Conservation (phyloP, 1,140 invertebrate species). For the Drosophila arawakana region DNA sequence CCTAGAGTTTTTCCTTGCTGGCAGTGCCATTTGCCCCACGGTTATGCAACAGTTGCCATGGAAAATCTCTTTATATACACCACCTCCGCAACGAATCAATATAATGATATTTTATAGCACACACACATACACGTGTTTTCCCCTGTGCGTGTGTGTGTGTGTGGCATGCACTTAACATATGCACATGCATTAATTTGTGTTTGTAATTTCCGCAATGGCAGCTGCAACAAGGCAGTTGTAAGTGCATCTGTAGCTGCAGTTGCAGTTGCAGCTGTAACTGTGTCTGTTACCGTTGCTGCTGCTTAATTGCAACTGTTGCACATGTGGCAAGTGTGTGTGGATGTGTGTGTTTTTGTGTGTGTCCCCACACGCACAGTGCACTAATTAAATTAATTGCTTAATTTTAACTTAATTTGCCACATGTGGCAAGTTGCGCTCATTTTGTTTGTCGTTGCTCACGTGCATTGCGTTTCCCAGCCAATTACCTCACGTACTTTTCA, state of each 20-base stretch:
- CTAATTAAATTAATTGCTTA: slow-evolving; percentile 83
- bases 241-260: slow-evolving; percentile 24
- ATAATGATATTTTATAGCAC: slow-evolving; percentile 53
- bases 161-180: slow-evolving; percentile 9
- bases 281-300: slow-evolving; percentile 37
- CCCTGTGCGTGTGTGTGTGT: neutral
- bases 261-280: neutral
- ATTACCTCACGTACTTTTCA: slow-evolving; percentile 46
- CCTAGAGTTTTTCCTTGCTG: slow-evolving; percentile 26
- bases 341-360: slow-evolving; percentile 33
- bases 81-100: slow-evolving; percentile 2
- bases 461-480: slow-evolving; percentile 52
- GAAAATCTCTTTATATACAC: slow-evolving; percentile 11
- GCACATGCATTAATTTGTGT: slow-evolving; percentile 64
- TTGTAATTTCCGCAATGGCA: slow-evolving; percentile 71
- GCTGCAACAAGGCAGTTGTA: slow-evolving; percentile 33
- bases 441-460: slow-evolving; percentile 47
- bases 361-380: slow-evolving; percentile 50
- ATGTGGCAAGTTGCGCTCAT: slow-evolving; percentile 69
- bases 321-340: slow-evolving; percentile 46
- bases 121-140: neutral
- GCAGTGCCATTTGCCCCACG: neutral
- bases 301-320: slow-evolving; percentile 73
- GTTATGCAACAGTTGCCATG: neutral
- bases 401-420: slow-evolving; percentile 82